phyloP scores from a whole-genome alignment of 2,113 vertebrate genomes.

The Talpa occidentalis region DNA sequence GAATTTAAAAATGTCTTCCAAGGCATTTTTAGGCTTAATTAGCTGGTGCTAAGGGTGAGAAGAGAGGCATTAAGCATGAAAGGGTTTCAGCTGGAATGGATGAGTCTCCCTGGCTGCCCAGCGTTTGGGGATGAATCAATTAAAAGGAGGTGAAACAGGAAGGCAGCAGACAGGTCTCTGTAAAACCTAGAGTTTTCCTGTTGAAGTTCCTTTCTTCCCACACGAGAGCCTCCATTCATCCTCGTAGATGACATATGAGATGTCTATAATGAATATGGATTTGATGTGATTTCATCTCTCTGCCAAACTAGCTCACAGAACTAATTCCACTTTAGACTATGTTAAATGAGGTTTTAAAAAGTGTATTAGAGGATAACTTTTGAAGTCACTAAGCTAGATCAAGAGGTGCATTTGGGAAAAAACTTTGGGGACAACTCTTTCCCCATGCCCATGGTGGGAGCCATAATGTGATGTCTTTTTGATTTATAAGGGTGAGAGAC shows the following conservation, averaged over 20 bases:
- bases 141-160: constrained; percentile 67
- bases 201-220: constrained; percentile 53
- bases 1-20: not conserved
- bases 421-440: constrained; percentile 62
- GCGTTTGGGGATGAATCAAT: constrained; percentile 72
- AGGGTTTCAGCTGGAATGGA: constrained; percentile 46
- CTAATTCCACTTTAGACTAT: constrained; percentile 70
- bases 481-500: constrained; percentile 78
- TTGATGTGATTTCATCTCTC: constrained; percentile 80
- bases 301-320: constrained; percentile 71
- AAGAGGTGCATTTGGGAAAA: constrained; percentile 72
- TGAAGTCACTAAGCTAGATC: constrained; percentile 78
- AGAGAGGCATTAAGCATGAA: constrained; percentile 36
- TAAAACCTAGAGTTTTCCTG: constrained; percentile 36
- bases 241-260: constrained; percentile 62
- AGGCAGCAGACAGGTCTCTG: constrained; percentile 60
- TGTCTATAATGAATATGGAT: constrained; percentile 80
- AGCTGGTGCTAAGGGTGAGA: not conserved
- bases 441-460: not conserved
- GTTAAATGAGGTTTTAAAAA: constrained; percentile 82
- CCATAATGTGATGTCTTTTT: constrained; percentile 69
- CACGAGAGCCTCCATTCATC: constrained; percentile 60
- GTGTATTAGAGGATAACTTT: constrained; percentile 75
- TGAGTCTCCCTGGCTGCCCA: constrained; percentile 39
- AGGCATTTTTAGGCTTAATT: not conserved